Evolutionary conservation across 2,113 vertebrate species (phyloP), one percentile per base, ranked within the genome.

Genomic region (Trichomycterus rosablanca): DNA sequence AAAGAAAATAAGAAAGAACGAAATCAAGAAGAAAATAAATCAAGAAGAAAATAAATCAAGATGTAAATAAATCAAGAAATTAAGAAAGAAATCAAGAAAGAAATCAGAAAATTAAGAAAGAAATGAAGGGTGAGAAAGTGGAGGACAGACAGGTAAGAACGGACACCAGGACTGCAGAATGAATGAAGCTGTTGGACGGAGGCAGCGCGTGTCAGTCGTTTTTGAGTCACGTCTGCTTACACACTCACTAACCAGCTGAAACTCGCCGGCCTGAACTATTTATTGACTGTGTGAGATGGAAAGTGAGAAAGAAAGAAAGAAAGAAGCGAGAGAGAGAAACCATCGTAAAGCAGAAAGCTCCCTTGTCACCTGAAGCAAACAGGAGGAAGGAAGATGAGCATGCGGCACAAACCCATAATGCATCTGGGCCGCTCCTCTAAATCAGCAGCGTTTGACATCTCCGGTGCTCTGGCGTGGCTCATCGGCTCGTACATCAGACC

Each of bases 201-300:
- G 50, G 12, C 10, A 34, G 26, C n/a, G 45, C 1, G 35, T 63
- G 28, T 44, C 49, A 44, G 50, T 20, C 18, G 30, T 4, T 10
- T 51, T 22, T 30, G 46, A 63, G 50, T 54, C 50, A 63, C 26
- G 61, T 5, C 40, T 45, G 39, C 40, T 34, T 34, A 45, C 14
- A 45, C 24, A 54, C 39, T 45, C 12, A 9, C 40, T 34, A 58
- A 42, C 48, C 46, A 62, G 61, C 28, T 30, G 24, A 58, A 12
- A 43, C 30, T 39, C 12, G 18, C 37, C 23, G 43, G 39, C 26
- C 14, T 26, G 45, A 44, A 54, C 45, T 34, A 53, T 63, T 34
- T 44, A 63, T 63, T 30, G 26, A 63, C 39, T 35, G 26, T 8
- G 15, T 22, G 48, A 30, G 35, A 8, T 7, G 14, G 12, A 9